Evolutionary conservation across 2,797 vertebrate species (phyloP), one percentile per base, ranked within the genome.

Genomic region (Thaleichthys pacificus): DNA sequence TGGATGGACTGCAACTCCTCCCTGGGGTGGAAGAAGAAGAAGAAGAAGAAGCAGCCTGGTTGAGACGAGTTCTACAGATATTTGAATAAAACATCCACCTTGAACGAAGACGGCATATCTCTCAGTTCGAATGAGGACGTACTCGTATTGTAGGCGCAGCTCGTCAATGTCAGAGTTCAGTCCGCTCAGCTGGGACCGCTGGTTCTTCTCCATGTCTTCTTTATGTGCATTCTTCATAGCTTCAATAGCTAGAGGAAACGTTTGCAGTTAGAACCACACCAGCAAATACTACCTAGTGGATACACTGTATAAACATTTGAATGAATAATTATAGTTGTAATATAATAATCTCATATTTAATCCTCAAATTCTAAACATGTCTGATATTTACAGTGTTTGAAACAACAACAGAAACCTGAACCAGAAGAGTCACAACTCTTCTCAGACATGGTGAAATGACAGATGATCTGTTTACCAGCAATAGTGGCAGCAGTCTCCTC

Each of bases 171-270:
- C 97, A 0, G 96, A 92, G 49, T 96, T 96, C 79, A 96, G 86
- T 17, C 98, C 96, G 76, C 95, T 97, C 83, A 97, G 93, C 85
- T 96, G 97, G 14, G 97, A 95, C 63, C 97, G 93, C 57, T 98
- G 96, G 57, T 91, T 95, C 88, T 99, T 99, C 87, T 97, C 97
- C 90, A 99, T 86, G 73, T 99, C 97, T 86, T 99, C 98, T 30
- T 94, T 93, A 88, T 99, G 98, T 0, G 98, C 98, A 0, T 99
- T 99, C 91, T 98, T 99, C 98, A 99, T 99, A 81, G 98, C 98
- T 92, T 99, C 98, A 1, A 99, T 99, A 79, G 98, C 98, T 98
- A 78, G 19, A 14, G 65, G 17, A 62, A 17, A 62, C 24, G 11
- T 14, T 3, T 15, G 22, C 14, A 28, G 14, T 28, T 26, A 26